Conservation (phyloP, 2,113 vertebrate species). For the Climacteris rufus region DNA sequence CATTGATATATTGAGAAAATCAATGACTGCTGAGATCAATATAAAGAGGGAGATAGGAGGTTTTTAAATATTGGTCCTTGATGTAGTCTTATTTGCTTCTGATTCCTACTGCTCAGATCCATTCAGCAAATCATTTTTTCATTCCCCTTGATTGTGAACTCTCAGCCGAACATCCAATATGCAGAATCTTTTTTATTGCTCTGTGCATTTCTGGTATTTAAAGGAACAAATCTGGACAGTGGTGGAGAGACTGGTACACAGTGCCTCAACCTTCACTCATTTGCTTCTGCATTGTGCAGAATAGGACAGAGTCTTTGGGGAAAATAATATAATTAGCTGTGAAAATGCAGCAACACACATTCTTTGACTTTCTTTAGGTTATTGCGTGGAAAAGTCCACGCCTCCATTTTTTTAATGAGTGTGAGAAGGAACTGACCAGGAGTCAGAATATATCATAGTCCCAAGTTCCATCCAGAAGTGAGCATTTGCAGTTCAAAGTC, state of each 20-base stretch:
- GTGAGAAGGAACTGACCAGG: background rate
- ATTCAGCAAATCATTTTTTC: background rate
- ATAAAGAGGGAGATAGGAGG: background rate
- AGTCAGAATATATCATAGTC: background rate
- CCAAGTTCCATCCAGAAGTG: background rate
- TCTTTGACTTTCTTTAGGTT: background rate
- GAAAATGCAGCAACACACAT: background rate
- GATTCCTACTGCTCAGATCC: background rate
- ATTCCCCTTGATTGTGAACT: background rate
- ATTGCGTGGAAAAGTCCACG: background rate
- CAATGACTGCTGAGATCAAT: background rate
- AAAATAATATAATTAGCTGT: background rate
- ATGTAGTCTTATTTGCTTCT: background rate
- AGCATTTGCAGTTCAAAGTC: background rate
- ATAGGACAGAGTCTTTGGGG: background rate
- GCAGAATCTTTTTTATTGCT: background rate
- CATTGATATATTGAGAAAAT: background rate
- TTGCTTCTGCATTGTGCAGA: background rate
- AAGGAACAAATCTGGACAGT: background rate
- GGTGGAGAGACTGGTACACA: accelerated
- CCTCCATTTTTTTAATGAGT: background rate
- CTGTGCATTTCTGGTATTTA: background rate
- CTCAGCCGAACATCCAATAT: background rate
- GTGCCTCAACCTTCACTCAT: background rate
- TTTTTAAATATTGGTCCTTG: background rate